Percentiles rank a stretch among this genome's conserved stretches.
phyloP scores from a whole-genome alignment of 2,797 vertebrate species.

The Poeciliopsis turneri region DNA sequence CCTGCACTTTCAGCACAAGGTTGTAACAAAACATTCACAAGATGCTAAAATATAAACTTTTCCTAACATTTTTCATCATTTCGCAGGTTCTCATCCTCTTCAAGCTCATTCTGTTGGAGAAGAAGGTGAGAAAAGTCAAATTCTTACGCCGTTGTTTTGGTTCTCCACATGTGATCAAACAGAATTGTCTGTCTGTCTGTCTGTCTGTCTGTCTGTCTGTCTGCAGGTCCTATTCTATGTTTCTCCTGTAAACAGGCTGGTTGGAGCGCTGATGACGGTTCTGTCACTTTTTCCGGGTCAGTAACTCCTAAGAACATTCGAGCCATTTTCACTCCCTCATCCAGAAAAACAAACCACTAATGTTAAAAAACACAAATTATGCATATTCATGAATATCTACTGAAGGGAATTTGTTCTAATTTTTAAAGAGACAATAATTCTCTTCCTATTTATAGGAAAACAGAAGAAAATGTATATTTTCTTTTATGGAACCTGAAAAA shows the following conservation, averaged over 20 bases:
- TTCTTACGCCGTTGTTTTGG: rapidly evolving
- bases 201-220: background rate
- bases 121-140: constrained; percentile 83
- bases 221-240: constrained; percentile 94
- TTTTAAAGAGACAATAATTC: no score
- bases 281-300: constrained; percentile 97
- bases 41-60: background rate
- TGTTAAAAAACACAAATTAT: no score
- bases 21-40: constrained; percentile 54
- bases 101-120: constrained; percentile 96
- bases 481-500: no score
- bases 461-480: no score
- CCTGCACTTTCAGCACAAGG: constrained; percentile 97
- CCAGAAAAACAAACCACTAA: no score
- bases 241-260: constrained; percentile 92
- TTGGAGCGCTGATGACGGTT: constrained; percentile 94
- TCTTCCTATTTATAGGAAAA: no score
- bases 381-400: no score
- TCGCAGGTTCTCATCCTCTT: constrained; percentile 92
- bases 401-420: no score
- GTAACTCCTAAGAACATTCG: constrained; percentile 28
- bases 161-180: background rate
- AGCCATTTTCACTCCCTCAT: no score
- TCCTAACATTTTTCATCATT: background rate
- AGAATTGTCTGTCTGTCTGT: no score